Evolutionary conservation across 2,797 vertebrate species (phyloP).

Genomic region (Antennarius maculatus): DNA sequence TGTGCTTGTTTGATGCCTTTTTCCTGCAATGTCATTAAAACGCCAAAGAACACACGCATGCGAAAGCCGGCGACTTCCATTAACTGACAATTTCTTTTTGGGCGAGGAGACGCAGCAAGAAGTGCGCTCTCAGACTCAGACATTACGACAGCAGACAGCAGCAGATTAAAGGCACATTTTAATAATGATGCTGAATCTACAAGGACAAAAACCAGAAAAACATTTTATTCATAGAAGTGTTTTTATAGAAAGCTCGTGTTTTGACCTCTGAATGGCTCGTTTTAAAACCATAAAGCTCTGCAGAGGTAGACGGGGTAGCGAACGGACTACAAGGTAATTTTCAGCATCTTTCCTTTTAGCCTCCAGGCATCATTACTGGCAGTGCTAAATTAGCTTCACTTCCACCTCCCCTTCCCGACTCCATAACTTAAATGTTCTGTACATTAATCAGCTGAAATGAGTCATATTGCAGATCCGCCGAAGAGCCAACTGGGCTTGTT

Average conservation of each 20-base stretch:
- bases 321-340: slow-evolving; percentile 22
- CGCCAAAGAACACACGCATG: not conserved
- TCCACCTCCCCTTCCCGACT: slow-evolving; percentile 16
- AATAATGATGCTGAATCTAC: slow-evolving; percentile 10
- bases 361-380: slow-evolving; percentile 35
- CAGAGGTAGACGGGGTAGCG: slow-evolving; percentile 22
- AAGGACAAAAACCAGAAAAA: slow-evolving; percentile 2
- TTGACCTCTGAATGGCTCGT: slow-evolving; percentile 14
- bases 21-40: slow-evolving; percentile 45
- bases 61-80: slow-evolving; percentile 40
- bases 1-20: slow-evolving; percentile 54
- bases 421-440: slow-evolving; percentile 35
- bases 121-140: slow-evolving; percentile 23
- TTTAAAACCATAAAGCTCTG: slow-evolving; percentile 16
- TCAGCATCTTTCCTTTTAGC: slow-evolving; percentile 31
- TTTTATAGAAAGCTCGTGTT: not conserved
- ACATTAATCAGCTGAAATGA: slow-evolving; percentile 35
- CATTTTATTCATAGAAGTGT: not conserved
- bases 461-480: slow-evolving; percentile 27
- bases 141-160: slow-evolving; percentile 6
- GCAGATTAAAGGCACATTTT: slow-evolving; percentile 16
- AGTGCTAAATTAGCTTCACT: slow-evolving; percentile 37
- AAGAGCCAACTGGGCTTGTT: not conserved
- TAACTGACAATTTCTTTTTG: slow-evolving; percentile 32
- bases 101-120: slow-evolving; percentile 32